Base-by-base conservation (phyloP, 1,140 invertebrate species). In the Ceratosolen fusciceps region DNA sequence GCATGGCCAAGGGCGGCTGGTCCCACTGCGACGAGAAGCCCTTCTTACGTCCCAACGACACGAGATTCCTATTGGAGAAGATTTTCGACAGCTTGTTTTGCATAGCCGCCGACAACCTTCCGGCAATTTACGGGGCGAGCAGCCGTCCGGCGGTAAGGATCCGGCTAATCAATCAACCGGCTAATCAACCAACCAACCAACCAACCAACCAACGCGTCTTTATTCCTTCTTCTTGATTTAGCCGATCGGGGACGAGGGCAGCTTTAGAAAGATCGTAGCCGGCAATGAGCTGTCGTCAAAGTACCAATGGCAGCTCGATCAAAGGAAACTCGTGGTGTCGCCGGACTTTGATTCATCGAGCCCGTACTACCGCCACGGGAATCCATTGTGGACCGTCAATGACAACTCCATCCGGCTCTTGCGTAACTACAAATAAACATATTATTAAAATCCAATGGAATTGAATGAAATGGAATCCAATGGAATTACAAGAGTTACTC, bases 61-160 rank as follows among this genome's bases (percentile, higher is more conserved):
- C 88, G 19, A 82, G 85, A 73, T 90, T 88, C 73, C 83, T 90
- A 77, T 83, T 90, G 31, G 84, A 89, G 77, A 87, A 87, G 80
- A 75, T 90, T 37, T 81, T 86, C 16, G 86, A 87, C 39, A 89
- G 90, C 84, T 82, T 90, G 60, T 90, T 90, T 81, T 90, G 90
- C 65, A 87, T 90, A 74, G 85, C 85, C 39, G 87, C 89, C 73
- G 89, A 90, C 21, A 90, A 90, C 86, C 84, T 90, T 75, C 90
- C 89, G 58, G 86, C 88, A 31, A 82, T 84, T 29, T 89, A 89
- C 56, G 87, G 80, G 73, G 58, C 84, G 8, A 83, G 79, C 49
- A 86, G 86, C 47, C 74, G 85, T 62, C 71, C 86, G 74, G 88
- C 86, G 74, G 88, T 90, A 85, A 83, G 84, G 83, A 37, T 65